Base-by-base conservation (phyloP, 2,888 invertebrate species). In the Drosophila tripunctata region DNA sequence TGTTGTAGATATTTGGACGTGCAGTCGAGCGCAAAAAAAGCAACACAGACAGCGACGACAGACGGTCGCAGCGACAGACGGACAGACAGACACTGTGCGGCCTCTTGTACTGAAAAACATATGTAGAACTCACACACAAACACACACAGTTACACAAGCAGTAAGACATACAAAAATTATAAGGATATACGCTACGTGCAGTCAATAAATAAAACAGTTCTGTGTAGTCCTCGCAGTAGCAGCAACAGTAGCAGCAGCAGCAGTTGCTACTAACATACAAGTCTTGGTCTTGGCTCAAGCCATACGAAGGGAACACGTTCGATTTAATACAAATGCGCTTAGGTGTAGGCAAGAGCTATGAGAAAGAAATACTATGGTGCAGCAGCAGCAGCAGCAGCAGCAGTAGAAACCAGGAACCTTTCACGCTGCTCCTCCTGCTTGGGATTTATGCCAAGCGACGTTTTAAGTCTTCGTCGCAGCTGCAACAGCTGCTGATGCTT, bases 161-260 rank as follows among this genome's bases (percentile, higher is more conserved):
- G 67, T 52, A 73, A 69, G 66, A 63, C 66, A 75, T 81, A 81
- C 84, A 87, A 87, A 82, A 87, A 87, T 84, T 87, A 87, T 82
- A 82, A 78, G 81, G 78, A 82, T 84, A 84, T 87, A 81, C 61
- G 85, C 81, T 84, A 82, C 81, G 81, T 82, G 81, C 78, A 84
- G 85, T 87, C 85, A 82, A 82, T 82, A 82, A 82, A 87, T 82
- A 87, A 87, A 87, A 84, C 87, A 87, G 81, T 80, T 72, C 50
- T 66, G 75, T 78, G 78, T 61, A 75, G 55, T 67, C 60, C 79
- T 74, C 62, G 61, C 65, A 24, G 45, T 7, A 50, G 45, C 60
- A 57, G 35, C 15, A 55, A 31, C 15, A 55, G 35, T 24, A 24
- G 62, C 48, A 57, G 27, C 27, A 63, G 35, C 17, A 55, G 50